These are phyloP conservation scores for Alviniconcha marisindica DNA, from an alignment of 1,140 invertebrate genomes.

Conservation along the genomic window DNA sequence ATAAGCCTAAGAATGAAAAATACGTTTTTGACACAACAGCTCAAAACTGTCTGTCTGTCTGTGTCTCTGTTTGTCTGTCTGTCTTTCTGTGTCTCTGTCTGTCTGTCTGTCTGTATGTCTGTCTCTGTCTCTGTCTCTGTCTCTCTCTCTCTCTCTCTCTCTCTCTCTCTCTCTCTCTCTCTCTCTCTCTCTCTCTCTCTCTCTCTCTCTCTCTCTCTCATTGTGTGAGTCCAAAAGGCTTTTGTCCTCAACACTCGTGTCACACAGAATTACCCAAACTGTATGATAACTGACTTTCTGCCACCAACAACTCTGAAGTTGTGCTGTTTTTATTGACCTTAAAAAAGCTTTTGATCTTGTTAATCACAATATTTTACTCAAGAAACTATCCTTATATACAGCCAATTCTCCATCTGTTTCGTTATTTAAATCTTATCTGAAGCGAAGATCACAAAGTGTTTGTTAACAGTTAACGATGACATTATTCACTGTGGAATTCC, in stretches of 20 bases:
- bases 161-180: neutral
- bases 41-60: neutral
- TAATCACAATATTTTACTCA: too few species aligned
- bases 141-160: constrained; percentile 2
- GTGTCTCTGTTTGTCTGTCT: constrained; percentile 16
- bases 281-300: neutral
- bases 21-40: too few species aligned
- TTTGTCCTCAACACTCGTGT: too few species aligned
- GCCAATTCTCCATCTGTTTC: too few species aligned
- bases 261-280: too few species aligned
- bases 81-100: constrained; percentile 22
- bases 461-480: too few species aligned
- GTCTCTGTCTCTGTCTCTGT: constrained; percentile 14
- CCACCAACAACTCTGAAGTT: neutral
- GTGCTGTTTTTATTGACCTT: neutral
- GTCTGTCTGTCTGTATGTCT: constrained; percentile 21
- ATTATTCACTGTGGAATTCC: too few species aligned
- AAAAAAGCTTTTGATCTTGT: too few species aligned
- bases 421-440: too few species aligned
- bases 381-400: too few species aligned
- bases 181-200: neutral
- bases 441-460: too few species aligned
- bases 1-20: too few species aligned
- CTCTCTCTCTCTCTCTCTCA: constrained; percentile 2
- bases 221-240: neutral